Base-by-base conservation (phyloP, 2,113 vertebrate species). In the Lichenostomus cassidix region DNA sequence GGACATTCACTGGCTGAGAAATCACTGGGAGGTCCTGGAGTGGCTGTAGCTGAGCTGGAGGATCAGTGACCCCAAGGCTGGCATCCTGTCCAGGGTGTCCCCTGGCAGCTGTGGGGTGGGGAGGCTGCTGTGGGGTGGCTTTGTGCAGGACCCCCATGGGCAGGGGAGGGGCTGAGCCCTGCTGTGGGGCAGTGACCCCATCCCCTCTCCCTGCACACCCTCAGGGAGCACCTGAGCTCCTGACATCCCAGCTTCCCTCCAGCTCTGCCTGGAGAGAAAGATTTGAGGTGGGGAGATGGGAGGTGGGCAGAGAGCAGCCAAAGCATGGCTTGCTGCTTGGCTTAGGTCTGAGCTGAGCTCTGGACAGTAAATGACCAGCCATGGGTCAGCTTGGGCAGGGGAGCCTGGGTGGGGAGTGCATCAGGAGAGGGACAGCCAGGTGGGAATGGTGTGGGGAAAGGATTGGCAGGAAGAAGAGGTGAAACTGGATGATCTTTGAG, bases 281-380 rank as follows among this genome's bases (percentile, higher is more conserved):
- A 39, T 12, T 39, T 39, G 39, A 39, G 39, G 39, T 39, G 39
- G 39, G 39, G 37, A 37, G 37, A 37, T 37, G 37, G 37, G 39
- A 39, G 39, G 39, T 39, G 39, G 39, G 39, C 9, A 56, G 41
- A 60, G 58, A 59, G 35, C 87, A 69, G 0, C 2, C 76, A 42
- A 55, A 94, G 91, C 62, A 87, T 93, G 87, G 82, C 76, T 95
- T 78, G 59, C 59, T 92, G 91, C 86, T 64, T 63, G 0, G 49
- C 87, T 70, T 63, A 63, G 75, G 63, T 70, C 78, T 18, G 65
- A 68, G 74, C 14, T 0, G 0, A 52, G 39, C 52, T 77, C 42
- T 50, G 7, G 39, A 1, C 52, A 23, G 31, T 12, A 5, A 67
- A 17, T 62, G 60, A 71, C 8, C 39, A 22, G 20, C 4, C 2